Evolutionary conservation across 2,888 invertebrate species (phyloP).

Genomic region (Chloroclysta siterata): DNA sequence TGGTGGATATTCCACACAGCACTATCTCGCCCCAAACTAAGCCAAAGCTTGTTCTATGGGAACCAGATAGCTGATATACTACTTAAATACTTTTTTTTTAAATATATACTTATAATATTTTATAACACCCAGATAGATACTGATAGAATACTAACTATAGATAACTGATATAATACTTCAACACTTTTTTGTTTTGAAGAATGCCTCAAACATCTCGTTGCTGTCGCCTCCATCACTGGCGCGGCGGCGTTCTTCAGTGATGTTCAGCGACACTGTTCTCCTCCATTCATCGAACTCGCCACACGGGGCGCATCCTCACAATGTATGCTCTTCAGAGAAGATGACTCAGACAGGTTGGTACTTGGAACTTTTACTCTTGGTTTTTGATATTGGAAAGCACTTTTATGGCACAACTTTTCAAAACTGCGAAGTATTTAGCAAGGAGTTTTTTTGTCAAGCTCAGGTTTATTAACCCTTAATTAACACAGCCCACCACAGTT

Average conservation of each 20-base stretch:
- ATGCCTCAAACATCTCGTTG: conserved; percentile 87
- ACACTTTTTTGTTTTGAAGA: conserved; percentile 67
- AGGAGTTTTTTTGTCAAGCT: not conserved
- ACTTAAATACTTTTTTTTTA: no score
- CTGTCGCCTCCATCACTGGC: conserved; percentile 90
- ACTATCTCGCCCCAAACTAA: no score
- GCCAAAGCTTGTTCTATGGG: no score
- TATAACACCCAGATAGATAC: no score
- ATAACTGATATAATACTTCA: no score
- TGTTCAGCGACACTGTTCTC: conserved; percentile 94
- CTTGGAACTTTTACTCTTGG: not conserved
- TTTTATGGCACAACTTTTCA: not conserved
- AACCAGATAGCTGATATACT: no score
- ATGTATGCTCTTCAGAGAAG: conserved; percentile 93
- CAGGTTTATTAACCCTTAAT: not conserved
- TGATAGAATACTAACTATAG: no score
- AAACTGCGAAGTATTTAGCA: not conserved
- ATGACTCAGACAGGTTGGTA: conserved; percentile 92
- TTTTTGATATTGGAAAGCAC: not conserved
- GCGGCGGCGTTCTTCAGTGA: conserved; percentile 92
- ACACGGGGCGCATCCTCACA: conserved; percentile 70
- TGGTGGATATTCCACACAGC: no score
- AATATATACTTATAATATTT: no score
- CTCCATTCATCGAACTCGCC: conserved; percentile 83
- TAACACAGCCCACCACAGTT: not conserved